Evolutionary conservation across 2,888 invertebrate genomes (phyloP), one percentile per base, ranked within the genome.

Genomic region (Melipona beecheii): DNA sequence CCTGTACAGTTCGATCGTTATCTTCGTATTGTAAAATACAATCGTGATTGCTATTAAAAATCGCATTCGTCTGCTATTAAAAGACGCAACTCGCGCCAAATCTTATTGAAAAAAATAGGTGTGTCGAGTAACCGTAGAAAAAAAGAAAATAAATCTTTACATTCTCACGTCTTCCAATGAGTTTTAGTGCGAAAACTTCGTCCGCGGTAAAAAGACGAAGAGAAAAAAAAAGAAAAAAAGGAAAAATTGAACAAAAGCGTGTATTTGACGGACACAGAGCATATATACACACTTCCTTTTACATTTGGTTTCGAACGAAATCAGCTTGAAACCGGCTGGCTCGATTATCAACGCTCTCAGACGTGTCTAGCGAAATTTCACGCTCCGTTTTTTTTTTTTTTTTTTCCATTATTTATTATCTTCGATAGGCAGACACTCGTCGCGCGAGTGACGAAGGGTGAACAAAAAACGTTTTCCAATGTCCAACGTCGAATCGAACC

Each of bases 321-420:
- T 27, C 49, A 52, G 73, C 62, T 73, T 36, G 73, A 78, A 68
- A 78, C 72, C 49, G 54, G n/a, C 19, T 68, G 73, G 60, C 58
- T 60, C 24, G 50, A 60, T 75, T 69, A 50, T 60, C 58, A 76
- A 36, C 19, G 64, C 9, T 60, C 36, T 69, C 31, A 69, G 70
- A 69, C 69, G 9, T 52, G 50, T 69, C 75, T 76, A 70, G 70
- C 50, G 60, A 60, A 76, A 76, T 76, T 70, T 50, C 50, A 58
- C 58, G 49, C 56, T 17, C 43, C 3, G 5, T 49, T 75, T 68
- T 68, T 75, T 49, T 31, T 6, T 36, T 36, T 36, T 36, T 36
- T 36, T 31, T 31, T 31, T 31, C 3, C 27, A n/a, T n/a, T 4
- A 17, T 24, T 6, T 49, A 9, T n/a, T 50, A 69, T 75, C 58